Evolutionary conservation across 2,797 vertebrate species (phyloP), one percentile per base, ranked within the genome.

Genomic region (Poecilia gillii): DNA sequence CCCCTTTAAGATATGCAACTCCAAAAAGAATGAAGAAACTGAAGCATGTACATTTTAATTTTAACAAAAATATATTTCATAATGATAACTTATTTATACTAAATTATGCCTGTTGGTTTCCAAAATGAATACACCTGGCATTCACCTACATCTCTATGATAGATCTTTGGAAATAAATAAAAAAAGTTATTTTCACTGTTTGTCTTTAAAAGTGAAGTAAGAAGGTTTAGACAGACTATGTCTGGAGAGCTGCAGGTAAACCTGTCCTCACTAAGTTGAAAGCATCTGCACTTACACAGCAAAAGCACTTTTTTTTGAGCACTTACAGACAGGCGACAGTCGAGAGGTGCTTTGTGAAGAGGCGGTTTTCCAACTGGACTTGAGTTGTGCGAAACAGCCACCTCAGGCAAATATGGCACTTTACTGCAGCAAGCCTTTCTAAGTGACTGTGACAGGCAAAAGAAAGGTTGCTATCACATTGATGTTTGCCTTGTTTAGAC

Each of bases 381-480:
- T 57, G 76, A 89, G 51, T 55, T 86, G 70, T 85, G 73, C 68
- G 53, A 86, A 81, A 72, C 73, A 81, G 73, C 36, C 83, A 75
- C 73, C 51, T 25, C 1, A 75, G 83, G 76, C 75, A 77, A 71
- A 88, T 81, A 49, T 71, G 70, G 73, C 79, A 79, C 64, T 82
- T 78, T 57, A 47, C 75, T 25, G 23, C 45, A 43, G 74, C 81
- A 73, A 74, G 47, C 53, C 76, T 73, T 70, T 57, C 28, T 80
- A 72, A 82, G 75, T 72, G 64, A 46, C 25, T 46, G 51, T 78
- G 80, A 79, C 73, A 82, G 77, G 79, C 3, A 0, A 43, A 73
- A 28, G 20, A 25, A 80, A 13, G 6, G 66, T n/a, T 49, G n/a
- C 43, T 70, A 47, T 43, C 47, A 45, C 57, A 45, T 45, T 70